phyloP scores from a whole-genome alignment of 2,888 invertebrate genomes.

The Melieria picta region DNA sequence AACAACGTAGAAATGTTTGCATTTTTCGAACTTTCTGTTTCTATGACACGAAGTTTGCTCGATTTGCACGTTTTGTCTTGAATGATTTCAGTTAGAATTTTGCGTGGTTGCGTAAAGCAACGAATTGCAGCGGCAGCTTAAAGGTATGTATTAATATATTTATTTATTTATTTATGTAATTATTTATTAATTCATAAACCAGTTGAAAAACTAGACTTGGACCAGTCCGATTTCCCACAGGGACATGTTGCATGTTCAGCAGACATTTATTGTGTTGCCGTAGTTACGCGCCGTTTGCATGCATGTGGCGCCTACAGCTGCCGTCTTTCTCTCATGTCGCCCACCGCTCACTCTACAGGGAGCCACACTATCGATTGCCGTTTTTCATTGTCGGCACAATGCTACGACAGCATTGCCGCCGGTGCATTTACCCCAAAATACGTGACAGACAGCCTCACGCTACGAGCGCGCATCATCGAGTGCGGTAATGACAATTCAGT shows the following conservation, averaged over 20 bases:
- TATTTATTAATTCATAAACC: too few species aligned
- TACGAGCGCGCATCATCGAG: background rate
- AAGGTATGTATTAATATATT: too few species aligned
- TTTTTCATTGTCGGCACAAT: background rate
- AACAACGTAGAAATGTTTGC: too few species aligned
- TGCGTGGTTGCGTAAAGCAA: too few species aligned
- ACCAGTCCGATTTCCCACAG: too few species aligned
- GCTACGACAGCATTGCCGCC: background rate
- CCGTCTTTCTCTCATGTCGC: background rate
- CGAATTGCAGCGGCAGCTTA: too few species aligned
- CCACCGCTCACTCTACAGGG: background rate
- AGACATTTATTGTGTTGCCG: background rate
- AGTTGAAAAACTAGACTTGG: too few species aligned
- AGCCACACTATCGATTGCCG: background rate
- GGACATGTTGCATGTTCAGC: background rate
- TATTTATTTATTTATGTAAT: too few species aligned
- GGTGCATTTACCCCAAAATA: slow-evolving; percentile 2
- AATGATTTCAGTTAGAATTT: too few species aligned
- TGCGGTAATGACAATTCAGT: background rate
- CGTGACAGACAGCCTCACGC: background rate
- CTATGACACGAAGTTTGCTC: too few species aligned
- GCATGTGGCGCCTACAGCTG: background rate
- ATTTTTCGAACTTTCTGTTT: too few species aligned
- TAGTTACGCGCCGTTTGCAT: background rate
- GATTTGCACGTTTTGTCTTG: too few species aligned